A percentile compares a stretch with the other conserved stretches of the same genome.
Conservation (phyloP, 2,113 vertebrate genomes). For the Cavia aperea region DNA sequence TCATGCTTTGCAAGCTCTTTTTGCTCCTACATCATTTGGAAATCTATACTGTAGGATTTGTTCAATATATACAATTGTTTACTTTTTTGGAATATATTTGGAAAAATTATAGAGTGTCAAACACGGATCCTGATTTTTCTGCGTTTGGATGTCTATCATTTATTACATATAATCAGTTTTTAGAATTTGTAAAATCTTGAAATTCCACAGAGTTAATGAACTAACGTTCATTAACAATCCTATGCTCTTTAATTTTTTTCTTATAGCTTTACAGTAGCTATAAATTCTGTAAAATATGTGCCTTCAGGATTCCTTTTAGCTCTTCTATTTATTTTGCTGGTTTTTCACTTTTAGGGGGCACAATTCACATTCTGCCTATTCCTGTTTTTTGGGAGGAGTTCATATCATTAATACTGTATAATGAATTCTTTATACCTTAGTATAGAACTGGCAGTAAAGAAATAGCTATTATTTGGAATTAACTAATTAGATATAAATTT, state of each 20-base stretch:
- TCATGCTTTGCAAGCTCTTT: background rate
- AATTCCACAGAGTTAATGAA: background rate
- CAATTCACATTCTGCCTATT: background rate
- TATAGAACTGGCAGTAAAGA: background rate
- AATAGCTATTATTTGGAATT: background rate
- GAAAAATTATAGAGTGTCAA: background rate
- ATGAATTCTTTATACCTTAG: background rate
- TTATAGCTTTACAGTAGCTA: background rate
- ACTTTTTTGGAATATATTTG: background rate
- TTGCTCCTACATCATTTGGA: background rate
- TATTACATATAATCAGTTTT: background rate
- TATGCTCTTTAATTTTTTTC: background rate
- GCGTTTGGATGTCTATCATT: background rate
- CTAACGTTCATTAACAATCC: background rate
- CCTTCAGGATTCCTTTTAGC: background rate
- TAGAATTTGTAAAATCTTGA: background rate
- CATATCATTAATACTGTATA: background rate
- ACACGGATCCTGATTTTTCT: background rate
- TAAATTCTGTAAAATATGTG: background rate
- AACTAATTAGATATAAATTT: background rate
- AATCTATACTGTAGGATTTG: background rate
- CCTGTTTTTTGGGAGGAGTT: background rate
- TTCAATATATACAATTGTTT: background rate
- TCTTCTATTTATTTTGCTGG: background rate
- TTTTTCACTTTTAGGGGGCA: background rate